Evolutionary conservation across 2,113 vertebrate genomes (phyloP).

Genomic region (Formicarius rufipectus): DNA sequence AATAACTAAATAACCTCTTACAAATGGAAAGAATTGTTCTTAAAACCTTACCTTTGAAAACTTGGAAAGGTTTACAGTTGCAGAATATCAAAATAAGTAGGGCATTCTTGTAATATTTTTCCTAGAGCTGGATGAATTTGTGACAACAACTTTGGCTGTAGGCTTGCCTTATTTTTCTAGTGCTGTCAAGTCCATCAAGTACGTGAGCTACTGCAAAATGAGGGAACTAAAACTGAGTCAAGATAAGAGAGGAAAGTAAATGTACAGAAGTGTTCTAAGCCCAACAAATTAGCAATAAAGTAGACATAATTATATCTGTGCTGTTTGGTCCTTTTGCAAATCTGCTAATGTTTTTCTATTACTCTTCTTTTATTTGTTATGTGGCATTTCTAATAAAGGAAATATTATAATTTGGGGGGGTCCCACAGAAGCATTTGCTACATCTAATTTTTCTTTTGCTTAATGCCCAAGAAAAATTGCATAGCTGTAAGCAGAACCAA

Average conservation of each 20-base stretch:
- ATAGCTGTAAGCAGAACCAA: constrained; percentile 17
- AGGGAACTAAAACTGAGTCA: background rate
- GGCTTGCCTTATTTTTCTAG: background rate
- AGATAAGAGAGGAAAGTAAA: background rate
- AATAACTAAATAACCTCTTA: background rate
- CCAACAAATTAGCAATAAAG: background rate
- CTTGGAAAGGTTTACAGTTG: background rate
- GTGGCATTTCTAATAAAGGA: constrained; percentile 17
- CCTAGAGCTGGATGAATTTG: background rate
- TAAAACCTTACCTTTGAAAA: constrained; percentile 21
- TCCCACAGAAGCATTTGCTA: constrained; percentile 3
- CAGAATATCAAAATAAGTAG: constrained; percentile 21
- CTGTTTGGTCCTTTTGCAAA: background rate
- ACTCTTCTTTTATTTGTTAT: background rate
- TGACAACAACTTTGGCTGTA: background rate
- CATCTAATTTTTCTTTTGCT: constrained; percentile 19
- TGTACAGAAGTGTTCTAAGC: background rate
- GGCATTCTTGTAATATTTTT: background rate
- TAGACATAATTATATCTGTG: background rate
- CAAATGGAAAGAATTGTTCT: background rate
- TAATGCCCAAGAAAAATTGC: constrained; percentile 18
- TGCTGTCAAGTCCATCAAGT: background rate
- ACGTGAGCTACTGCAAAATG: background rate
- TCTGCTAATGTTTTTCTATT: background rate
- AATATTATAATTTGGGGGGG: background rate